Conservation (phyloP, 30 jellyfish, hydroid and myxozoan species). For the Sanderia malayensis region DNA sequence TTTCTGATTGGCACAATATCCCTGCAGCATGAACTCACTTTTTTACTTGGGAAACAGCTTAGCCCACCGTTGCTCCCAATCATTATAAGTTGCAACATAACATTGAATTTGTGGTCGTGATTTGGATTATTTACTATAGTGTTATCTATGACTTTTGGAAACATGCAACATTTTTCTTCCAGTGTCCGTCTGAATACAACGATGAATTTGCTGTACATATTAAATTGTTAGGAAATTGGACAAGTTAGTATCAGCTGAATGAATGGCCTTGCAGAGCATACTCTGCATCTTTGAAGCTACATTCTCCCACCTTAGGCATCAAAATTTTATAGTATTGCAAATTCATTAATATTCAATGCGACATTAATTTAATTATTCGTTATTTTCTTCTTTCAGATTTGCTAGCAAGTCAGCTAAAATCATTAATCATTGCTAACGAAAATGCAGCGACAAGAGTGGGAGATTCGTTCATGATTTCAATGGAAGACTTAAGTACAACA, state of each 20-base stretch:
- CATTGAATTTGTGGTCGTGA: too few species aligned
- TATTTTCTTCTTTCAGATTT: background rate
- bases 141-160: background rate
- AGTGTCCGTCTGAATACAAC: slow-evolving; percentile 63
- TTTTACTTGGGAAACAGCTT: too few species aligned
- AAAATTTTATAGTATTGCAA: too few species aligned
- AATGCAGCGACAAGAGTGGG: slow-evolving; percentile 51
- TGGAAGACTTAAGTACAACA: slow-evolving; percentile 7
- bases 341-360: too few species aligned
- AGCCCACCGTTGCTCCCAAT: too few species aligned
- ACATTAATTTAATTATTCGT: background rate
- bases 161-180: background rate
- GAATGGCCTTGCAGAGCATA: too few species aligned
- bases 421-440: slow-evolving; percentile 19
- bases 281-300: too few species aligned
- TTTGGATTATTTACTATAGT: background rate
- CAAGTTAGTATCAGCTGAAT: too few species aligned
- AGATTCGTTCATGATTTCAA: slow-evolving; percentile 48
- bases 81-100: too few species aligned
- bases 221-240: slow-evolving; percentile 78
- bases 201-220: slow-evolving; percentile 77
- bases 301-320: too few species aligned
- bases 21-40: too few species aligned
- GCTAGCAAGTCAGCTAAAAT: slow-evolving; percentile 28
- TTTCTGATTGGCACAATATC: too few species aligned